Percentiles rank a stretch among this genome's conserved stretches.
These are phyloP conservation scores for Pogonophryne albipinna DNA, from an alignment of 2,797 vertebrate species.

Conservation along the genomic window DNA sequence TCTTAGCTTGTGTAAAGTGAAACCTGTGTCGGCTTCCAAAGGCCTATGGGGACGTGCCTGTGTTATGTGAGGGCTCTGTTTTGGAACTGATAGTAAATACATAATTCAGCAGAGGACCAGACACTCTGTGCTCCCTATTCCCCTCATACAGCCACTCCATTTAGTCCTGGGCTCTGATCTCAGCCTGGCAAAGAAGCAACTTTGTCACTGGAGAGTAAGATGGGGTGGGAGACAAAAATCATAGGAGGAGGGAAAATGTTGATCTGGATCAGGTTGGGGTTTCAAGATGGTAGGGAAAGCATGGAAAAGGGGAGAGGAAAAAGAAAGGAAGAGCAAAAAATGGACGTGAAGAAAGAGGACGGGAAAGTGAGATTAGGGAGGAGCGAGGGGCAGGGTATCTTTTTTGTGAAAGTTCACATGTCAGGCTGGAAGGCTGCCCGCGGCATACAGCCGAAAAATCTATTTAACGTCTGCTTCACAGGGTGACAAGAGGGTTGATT, in stretches of 20 bases:
- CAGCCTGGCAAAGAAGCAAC: slow-evolving; percentile 69
- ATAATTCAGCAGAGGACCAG: slow-evolving; percentile 74
- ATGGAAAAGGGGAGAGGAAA: background rate
- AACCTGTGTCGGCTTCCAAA: slow-evolving; percentile 64
- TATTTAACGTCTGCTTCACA: slow-evolving; percentile 96
- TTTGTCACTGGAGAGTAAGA: slow-evolving; percentile 62
- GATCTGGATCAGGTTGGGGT: slow-evolving; percentile 38
- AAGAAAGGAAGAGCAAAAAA: slow-evolving; percentile 74
- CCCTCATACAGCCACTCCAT: slow-evolving; percentile 68
- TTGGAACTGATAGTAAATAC: slow-evolving; percentile 79
- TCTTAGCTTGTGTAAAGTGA: slow-evolving; percentile 81
- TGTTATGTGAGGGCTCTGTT: slow-evolving; percentile 74
- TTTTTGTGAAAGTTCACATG: slow-evolving; percentile 92
- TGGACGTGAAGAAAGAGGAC: slow-evolving; percentile 82
- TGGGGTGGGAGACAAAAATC: slow-evolving; percentile 52
- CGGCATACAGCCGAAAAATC: slow-evolving; percentile 89
- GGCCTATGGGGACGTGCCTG: slow-evolving; percentile 57
- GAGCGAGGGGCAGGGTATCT: slow-evolving; percentile 85
- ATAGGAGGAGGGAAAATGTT: slow-evolving; percentile 51
- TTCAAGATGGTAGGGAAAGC: slow-evolving; percentile 15
- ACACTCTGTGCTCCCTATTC: slow-evolving; percentile 60
- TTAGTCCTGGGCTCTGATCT: slow-evolving; percentile 77
- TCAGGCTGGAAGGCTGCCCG: slow-evolving; percentile 92
- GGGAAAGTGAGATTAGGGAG: slow-evolving; percentile 81
- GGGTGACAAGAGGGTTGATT: slow-evolving; percentile 96